These are phyloP conservation scores for Antheraea yamamai DNA, from an alignment of 2,888 invertebrate genomes.

Conservation along the genomic window DNA sequence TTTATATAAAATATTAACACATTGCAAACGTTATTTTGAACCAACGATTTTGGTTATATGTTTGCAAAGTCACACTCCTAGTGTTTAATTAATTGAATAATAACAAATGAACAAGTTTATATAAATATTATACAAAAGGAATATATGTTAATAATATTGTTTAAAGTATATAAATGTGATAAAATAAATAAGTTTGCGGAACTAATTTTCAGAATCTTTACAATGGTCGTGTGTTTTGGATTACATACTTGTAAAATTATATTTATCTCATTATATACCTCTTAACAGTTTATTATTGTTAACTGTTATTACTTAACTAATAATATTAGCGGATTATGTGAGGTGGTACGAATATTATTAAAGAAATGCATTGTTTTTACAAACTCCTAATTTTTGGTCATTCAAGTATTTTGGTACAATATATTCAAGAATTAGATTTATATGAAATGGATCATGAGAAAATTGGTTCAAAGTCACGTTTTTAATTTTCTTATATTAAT, in stretches of 20 bases:
- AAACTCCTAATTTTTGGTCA: not conserved
- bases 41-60: not conserved
- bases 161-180: conserved; percentile 52
- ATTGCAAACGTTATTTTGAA: not conserved
- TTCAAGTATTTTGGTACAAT: no score
- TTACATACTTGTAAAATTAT: conserved; percentile 49
- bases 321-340: conserved; percentile 19
- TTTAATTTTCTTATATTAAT: no score
- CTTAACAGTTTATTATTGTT: conserved; percentile 75
- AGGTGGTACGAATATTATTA: conserved; percentile 15
- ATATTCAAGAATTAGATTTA: no score
- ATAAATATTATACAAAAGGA: not conserved
- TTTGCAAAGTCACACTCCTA: not conserved
- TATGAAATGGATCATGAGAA: no score
- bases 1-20: no score
- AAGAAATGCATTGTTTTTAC: not conserved
- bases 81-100: not conserved
- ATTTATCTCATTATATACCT: conserved; percentile 43
- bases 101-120: not conserved
- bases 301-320: conserved; percentile 61
- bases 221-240: conserved; percentile 63
- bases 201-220: conserved; percentile 73
- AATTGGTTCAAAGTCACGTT: not conserved
- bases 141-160: not conserved
- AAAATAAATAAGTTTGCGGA: conserved; percentile 48